Percentiles rank a stretch among this genome's conserved stretches.
These are phyloP conservation scores for Cheilosia vernalis DNA, from an alignment of 2,888 invertebrate species.

Conservation along the genomic window DNA sequence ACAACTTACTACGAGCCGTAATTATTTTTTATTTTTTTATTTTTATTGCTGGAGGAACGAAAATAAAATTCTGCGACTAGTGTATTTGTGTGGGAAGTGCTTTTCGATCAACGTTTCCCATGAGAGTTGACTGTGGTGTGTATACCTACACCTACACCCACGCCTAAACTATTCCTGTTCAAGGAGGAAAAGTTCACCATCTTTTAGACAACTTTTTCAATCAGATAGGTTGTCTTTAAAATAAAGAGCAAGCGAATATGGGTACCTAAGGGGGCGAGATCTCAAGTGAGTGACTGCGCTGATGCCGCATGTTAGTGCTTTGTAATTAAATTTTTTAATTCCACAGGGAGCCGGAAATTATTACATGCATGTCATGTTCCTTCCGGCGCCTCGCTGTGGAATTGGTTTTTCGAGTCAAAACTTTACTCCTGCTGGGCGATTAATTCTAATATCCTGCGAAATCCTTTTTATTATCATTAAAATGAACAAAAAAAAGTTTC, in stretches of 20 bases:
- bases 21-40: neutral
- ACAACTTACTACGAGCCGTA: slow-evolving; percentile 8
- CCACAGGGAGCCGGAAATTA: slow-evolving; percentile 28
- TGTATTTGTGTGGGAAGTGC: slow-evolving; percentile 15
- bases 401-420: slow-evolving; percentile 42
- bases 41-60: too few relatives aligned
- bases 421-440: slow-evolving; percentile 61
- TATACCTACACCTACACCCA: neutral
- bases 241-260: neutral
- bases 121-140: neutral
- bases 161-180: neutral
- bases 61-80: neutral
- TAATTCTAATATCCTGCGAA: slow-evolving; percentile 69
- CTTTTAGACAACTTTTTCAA: slow-evolving; percentile 27
- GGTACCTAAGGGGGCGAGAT: neutral
- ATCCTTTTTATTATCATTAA: slow-evolving; percentile 69
- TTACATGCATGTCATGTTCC: slow-evolving; percentile 47
- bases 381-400: neutral
- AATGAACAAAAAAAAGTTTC: slow-evolving; percentile 37
- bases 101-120: slow-evolving; percentile 16
- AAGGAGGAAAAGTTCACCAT: neutral
- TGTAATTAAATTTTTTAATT: slow-evolving; percentile 61
- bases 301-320: slow-evolving; percentile 43
- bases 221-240: slow-evolving; percentile 28
- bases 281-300: neutral